Evolutionary conservation across 2,797 vertebrate genomes (phyloP).

Genomic region (Lacerta bilineata): DNA sequence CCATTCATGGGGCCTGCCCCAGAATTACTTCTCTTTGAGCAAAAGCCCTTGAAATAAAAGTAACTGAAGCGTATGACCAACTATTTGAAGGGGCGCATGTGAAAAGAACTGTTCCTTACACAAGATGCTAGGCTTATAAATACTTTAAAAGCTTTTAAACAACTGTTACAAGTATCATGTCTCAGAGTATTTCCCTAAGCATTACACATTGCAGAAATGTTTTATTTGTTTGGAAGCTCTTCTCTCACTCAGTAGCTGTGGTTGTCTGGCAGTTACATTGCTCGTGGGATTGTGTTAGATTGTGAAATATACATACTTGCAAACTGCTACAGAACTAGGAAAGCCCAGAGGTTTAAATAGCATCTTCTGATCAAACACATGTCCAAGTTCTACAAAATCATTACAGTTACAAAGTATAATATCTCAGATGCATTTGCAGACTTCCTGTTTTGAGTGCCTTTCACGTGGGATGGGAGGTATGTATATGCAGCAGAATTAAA

Average conservation of each 20-base stretch:
- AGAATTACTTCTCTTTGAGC: not conserved
- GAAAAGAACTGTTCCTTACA: not conserved
- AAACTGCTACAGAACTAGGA: constrained; percentile 15
- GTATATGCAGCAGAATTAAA: no score
- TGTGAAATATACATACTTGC: constrained; percentile 18
- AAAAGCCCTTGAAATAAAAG: not conserved
- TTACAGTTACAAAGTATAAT: not conserved
- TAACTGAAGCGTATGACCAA: not conserved
- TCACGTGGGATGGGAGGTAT: not conserved
- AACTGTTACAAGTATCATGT: constrained; percentile 11
- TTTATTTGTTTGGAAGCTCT: not conserved
- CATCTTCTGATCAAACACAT: not conserved
- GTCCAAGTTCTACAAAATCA: not conserved
- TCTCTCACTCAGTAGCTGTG: constrained; percentile 12
- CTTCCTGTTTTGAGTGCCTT: not conserved
- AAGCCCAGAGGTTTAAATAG: constrained; percentile 17
- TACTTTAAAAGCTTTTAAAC: not conserved
- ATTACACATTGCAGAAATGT: not conserved
- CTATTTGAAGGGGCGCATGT: not conserved
- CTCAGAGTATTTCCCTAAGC: not conserved
- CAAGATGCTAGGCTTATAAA: not conserved
- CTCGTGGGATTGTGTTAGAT: not conserved
- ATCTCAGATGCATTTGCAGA: not conserved
- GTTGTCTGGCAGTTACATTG: not conserved
- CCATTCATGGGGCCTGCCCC: not conserved